Evolutionary conservation across 2,888 invertebrate genomes (phyloP), one percentile per base, ranked within the genome.

Genomic region (Ptychoptera albimana): DNA sequence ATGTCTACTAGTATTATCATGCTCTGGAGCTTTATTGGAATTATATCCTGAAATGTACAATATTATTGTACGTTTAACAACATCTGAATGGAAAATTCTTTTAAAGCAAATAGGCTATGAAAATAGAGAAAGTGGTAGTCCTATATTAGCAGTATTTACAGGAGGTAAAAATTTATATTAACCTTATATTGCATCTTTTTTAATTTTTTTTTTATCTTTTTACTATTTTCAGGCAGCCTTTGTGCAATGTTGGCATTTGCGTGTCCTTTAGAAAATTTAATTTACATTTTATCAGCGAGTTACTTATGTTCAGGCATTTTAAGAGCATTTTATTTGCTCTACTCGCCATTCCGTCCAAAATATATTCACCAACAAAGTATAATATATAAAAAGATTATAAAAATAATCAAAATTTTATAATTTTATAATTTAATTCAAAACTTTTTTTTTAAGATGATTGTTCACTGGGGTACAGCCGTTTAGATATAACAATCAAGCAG

Each of bases 201-300:
- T 54, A 49, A 39, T 38, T 32, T 3, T 10, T n/a, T 35, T 44
- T 31, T 15, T 13, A 31, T 32, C n/a, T 7, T 32, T 32, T 11
- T 32, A 7, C 2, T 7, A 23, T 23, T 32, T 32, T 32, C 8
- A 66, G 71, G 73, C 43, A 71, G 71, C 49, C 56, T 73, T 31
- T 68, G 71, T 37, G 71, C 71, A 39, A 69, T 73, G 57, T 52
- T 74, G 48, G 72, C 74, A 4, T 73, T 74, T 52, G 70, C 72
- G 35, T 73, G 73, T 50, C 73, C 73, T 2, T 52, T 74, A 49
- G 66, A 69, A 45, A 68, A 72, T 53, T 58, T 74, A 16, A 67
- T 67, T 37, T 65, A 69, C 39, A 62, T 60, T 3, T 46, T 65
- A 45, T 66, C 65, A 1, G 64, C 59, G n/a, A 60, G 66, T 43